Conservation (phyloP, 2,797 vertebrate species). For the Enteromius argenteus region DNA sequence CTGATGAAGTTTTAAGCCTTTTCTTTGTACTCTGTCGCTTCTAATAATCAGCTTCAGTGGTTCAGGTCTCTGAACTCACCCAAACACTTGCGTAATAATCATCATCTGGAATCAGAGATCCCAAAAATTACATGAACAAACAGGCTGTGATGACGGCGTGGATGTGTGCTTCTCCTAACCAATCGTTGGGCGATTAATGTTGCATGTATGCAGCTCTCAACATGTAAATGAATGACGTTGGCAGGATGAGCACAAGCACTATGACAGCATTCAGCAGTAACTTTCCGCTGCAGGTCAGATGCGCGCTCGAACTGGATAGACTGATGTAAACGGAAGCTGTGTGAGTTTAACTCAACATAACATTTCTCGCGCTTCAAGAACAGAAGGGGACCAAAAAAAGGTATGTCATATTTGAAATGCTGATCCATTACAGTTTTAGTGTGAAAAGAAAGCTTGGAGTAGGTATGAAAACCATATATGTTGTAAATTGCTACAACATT, state of each 20-base stretch:
- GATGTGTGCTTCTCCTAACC: background rate
- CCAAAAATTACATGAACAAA: background rate
- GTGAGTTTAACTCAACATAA: background rate
- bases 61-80: background rate
- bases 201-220: conserved; percentile 15
- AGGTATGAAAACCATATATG: no score
- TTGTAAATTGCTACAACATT: background rate
- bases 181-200: conserved; percentile 5
- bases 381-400: background rate
- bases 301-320: conserved; percentile 18
- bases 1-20: background rate
- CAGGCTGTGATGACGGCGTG: conserved; percentile 3
- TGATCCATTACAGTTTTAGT: conserved; percentile 12
- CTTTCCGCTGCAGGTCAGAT: conserved; percentile 37
- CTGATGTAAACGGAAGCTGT: conserved; percentile 14
- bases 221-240: conserved; percentile 47
- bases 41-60: background rate
- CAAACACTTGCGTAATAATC: conserved; percentile 28
- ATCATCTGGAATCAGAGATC: background rate
- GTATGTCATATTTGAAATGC: background rate
- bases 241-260: conserved; percentile 23
- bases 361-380: conserved; percentile 1
- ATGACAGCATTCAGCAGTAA: conserved; percentile 34
- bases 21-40: background rate
- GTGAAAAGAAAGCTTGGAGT: background rate